phyloP scores from a whole-genome alignment of 2,888 invertebrate genomes.

The Esperia sulphurella region DNA sequence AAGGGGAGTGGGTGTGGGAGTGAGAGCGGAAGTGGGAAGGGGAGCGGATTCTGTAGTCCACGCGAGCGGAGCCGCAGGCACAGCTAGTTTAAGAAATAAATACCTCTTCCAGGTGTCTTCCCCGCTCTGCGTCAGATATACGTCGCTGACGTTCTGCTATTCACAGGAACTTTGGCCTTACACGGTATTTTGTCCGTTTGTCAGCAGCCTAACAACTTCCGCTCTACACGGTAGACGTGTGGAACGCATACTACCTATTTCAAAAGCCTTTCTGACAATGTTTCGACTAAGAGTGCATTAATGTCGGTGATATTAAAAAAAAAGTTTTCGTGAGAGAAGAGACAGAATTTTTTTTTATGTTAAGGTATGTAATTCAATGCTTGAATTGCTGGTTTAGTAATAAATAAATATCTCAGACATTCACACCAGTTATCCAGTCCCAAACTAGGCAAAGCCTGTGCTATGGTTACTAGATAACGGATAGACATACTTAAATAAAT shows the following conservation, averaged over 20 bases:
- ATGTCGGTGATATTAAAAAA: conserved; percentile 2
- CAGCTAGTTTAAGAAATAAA: too few species aligned
- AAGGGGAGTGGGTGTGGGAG: too few species aligned
- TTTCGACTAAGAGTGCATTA: conserved; percentile 7
- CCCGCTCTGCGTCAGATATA: background rate
- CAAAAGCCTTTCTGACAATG: conserved; percentile 16
- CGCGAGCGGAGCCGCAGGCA: too few species aligned
- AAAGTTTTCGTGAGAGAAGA: background rate
- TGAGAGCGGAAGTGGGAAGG: too few species aligned
- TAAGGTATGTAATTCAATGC: too few species aligned
- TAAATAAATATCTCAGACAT: too few species aligned
- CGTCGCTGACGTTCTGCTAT: conserved; percentile 28
- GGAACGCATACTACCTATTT: conserved; percentile 21
- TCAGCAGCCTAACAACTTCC: conserved; percentile 38
- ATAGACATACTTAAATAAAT: too few species aligned
- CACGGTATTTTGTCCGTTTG: conserved; percentile 39
- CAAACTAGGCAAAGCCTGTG: too few species aligned
- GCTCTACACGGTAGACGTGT: conserved; percentile 15
- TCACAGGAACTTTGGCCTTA: conserved; percentile 37
- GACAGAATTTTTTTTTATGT: background rate
- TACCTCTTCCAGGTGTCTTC: background rate
- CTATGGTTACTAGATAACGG: too few species aligned
- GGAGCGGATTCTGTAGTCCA: too few species aligned
- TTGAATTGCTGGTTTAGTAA: too few species aligned
- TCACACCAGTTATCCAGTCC: too few species aligned